A percentile compares a stretch with the other conserved stretches of the same genome.
Evolutionary conservation across 2,797 vertebrate genomes (phyloP).

Genomic region (Spinibarbus caldwelli): DNA sequence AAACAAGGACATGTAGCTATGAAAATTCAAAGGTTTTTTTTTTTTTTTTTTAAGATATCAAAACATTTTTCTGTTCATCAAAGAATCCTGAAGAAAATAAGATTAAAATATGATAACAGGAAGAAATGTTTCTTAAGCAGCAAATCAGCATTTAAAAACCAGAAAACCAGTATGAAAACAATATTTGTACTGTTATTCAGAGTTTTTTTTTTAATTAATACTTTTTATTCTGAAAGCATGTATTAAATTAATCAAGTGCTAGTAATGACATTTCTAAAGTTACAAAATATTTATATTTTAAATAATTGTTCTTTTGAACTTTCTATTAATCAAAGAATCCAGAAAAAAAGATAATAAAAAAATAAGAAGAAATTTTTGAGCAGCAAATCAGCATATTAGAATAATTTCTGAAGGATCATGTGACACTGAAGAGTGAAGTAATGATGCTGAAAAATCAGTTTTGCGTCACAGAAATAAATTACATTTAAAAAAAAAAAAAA

Average conservation of each 20-base stretch:
- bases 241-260: not conserved
- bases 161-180: not conserved
- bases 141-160: not conserved
- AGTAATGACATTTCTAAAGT: not conserved
- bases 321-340: not conserved
- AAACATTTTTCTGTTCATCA: not conserved
- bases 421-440: not conserved
- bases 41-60: no score
- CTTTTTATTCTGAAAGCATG: not conserved
- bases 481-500: no score
- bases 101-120: not conserved
- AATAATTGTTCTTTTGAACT: not conserved
- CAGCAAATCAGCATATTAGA: not conserved
- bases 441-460: not conserved
- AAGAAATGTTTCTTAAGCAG: not conserved
- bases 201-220: not conserved
- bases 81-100: not conserved
- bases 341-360: not conserved
- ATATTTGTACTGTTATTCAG: not conserved
- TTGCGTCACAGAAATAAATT: no score
- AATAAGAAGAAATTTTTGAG: not conserved
- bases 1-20: not conserved
- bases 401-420: not conserved
- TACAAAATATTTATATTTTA: not conserved
- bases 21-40: no score